Percentiles rank a stretch among this genome's conserved stretches.
These are phyloP conservation scores for Trichogramma pretiosum DNA, from an alignment of 1,140 invertebrate genomes.

Conservation along the genomic window DNA sequence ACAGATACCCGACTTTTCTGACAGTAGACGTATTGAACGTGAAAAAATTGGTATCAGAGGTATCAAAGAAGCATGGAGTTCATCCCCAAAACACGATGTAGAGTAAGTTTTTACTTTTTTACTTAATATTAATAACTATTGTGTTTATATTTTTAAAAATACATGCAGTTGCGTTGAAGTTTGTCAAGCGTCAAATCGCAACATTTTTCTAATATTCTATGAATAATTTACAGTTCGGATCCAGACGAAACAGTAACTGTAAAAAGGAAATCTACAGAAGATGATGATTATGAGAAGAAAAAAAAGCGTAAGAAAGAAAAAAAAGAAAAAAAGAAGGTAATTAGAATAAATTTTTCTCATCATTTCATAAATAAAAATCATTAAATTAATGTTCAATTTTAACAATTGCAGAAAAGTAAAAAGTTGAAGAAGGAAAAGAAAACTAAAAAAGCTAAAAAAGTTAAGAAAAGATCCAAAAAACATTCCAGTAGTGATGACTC, in stretches of 20 bases:
- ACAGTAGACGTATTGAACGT: slow-evolving; percentile 58
- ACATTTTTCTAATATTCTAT: slow-evolving; percentile 25
- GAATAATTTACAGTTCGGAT: too few species aligned
- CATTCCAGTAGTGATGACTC: slow-evolving; percentile 31
- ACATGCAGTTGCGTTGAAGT: slow-evolving; percentile 20
- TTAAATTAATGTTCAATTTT: slow-evolving; percentile 17
- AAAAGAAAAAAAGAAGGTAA: slow-evolving; percentile 15
- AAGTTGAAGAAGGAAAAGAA: slow-evolving; percentile 46
- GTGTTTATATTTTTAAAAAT: slow-evolving; percentile 25
- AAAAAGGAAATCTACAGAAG: slow-evolving; percentile 70
- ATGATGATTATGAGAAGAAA: not conserved
- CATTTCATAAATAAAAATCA: slow-evolving; percentile 21
- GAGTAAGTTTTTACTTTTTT: slow-evolving; percentile 44
- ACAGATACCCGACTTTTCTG: too few species aligned
- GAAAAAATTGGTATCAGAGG: slow-evolving; percentile 64
- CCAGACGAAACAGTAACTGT: slow-evolving; percentile 83
- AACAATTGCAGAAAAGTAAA: slow-evolving; percentile 39
- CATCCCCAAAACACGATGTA: slow-evolving; percentile 54
- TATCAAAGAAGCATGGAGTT: slow-evolving; percentile 60
- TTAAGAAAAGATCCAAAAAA: slow-evolving; percentile 38
- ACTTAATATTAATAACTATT: slow-evolving; percentile 13
- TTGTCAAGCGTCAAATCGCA: not conserved
- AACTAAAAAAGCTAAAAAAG: slow-evolving; percentile 36
- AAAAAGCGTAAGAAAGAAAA: slow-evolving; percentile 10
- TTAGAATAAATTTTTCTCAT: slow-evolving; percentile 13